phyloP scores from a whole-genome alignment of 2,888 invertebrate genomes.

The Ophraella communa region DNA sequence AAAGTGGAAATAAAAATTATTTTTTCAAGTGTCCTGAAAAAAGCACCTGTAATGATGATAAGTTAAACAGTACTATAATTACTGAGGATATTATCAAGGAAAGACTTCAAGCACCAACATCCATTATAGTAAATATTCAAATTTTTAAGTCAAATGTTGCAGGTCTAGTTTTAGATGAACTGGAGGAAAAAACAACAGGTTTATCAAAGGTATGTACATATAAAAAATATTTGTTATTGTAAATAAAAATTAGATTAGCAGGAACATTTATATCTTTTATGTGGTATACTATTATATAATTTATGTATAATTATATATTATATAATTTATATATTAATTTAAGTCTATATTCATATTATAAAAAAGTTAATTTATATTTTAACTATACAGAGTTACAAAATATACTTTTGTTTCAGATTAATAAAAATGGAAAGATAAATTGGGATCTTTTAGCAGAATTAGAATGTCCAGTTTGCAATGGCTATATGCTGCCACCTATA shows the following conservation, averaged over 20 bases:
- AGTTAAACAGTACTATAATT: constrained; percentile 38
- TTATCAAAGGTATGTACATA: constrained; percentile 4
- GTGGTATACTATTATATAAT: no score
- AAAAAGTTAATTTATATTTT: no score
- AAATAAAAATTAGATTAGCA: no score
- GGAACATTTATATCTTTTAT: no score
- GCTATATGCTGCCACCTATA: constrained; percentile 53
- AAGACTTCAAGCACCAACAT: constrained; percentile 34
- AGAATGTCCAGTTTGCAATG: constrained; percentile 54
- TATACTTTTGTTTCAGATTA: constrained; percentile 1
- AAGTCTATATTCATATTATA: no score
- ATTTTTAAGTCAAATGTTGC: constrained; percentile 22
- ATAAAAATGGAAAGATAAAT: constrained; percentile 30
- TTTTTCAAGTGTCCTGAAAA: constrained; percentile 29
- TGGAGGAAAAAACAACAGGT: neutral
- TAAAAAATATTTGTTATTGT: no score
- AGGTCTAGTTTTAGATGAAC: neutral
- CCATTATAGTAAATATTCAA: constrained; percentile 36
- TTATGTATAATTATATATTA: no score
- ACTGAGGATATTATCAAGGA: constrained; percentile 32
- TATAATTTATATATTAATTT: no score
- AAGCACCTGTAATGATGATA: constrained; percentile 22
- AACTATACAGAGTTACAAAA: neutral
- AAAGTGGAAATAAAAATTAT: constrained; percentile 25
- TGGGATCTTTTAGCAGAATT: constrained; percentile 41